Evolutionary conservation across 2,888 invertebrate species (phyloP), one percentile per base, ranked within the genome.

Genomic region (Cloeon dipterum): DNA sequence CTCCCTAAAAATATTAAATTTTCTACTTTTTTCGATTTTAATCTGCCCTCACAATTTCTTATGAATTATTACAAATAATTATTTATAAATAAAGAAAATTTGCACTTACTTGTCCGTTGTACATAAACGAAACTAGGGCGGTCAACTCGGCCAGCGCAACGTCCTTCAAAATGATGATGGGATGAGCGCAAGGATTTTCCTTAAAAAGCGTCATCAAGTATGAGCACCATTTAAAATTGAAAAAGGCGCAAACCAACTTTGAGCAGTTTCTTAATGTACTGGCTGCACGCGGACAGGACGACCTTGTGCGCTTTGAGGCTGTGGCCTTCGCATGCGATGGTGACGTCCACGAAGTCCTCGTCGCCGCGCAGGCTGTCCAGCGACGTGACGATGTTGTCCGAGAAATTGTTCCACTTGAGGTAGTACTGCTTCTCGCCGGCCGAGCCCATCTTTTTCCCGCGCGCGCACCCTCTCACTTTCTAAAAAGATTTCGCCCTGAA

Each of bases 291-390:
- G 10, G 54, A 54, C 16, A 54, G 47, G 26, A 54, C 52, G 39
- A 54, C 48, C 45, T 53, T 53, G 45, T 54, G 54, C 16, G 54
- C 54, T 41, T 52, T 53, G 37, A 54, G 43, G 39, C 47, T 49
- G 38, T 47, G 41, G n/a, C 52, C 53, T 40, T 53, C 54, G 42
- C 53, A 52, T 23, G 53, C 52, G 34, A 54, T 44, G 11, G 54
- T 54, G 20, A 53, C 52, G 43, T 54, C 54, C 20, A 54, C 52
- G 44, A 54, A 50, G 36, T 50, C 47, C 41, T 55, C 52, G 40
- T 50, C 48, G 29, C 46, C 49, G 10, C 52, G 44, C 19, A 54
- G 45, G 38, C 46, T 46, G 38, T 51, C 52, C 42, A 54, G 52
- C 14, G 50, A 50, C 29, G 49, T 48, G 38, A 51, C 44, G 42